phyloP scores from a whole-genome alignment of 2,797 vertebrate genomes.

The Pelobates cultripes region DNA sequence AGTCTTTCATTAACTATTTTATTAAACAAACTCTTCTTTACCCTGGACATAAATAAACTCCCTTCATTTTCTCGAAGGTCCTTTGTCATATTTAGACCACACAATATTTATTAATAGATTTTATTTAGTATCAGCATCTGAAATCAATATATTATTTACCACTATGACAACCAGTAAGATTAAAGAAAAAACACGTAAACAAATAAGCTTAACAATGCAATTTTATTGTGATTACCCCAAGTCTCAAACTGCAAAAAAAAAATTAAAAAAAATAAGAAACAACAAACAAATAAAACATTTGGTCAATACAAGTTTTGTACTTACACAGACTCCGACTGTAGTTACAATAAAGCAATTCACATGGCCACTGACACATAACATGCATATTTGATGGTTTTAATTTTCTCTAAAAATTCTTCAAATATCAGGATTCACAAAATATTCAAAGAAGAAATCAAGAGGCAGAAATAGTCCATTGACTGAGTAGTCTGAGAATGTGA shows the following conservation, averaged over 20 bases:
- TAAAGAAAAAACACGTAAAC: background rate
- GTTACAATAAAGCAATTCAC: slow-evolving; percentile 74
- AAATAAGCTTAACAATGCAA: slow-evolving; percentile 53
- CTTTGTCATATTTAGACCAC: no score
- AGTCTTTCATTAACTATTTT: no score
- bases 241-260: slow-evolving; percentile 10
- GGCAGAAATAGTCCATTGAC: background rate
- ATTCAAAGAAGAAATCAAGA: background rate
- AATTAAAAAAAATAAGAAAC: background rate
- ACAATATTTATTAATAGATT: no score
- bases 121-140: no score
- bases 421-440: slow-evolving; percentile 53
- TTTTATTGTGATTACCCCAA: slow-evolving; percentile 70
- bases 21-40: no score
- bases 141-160: no score
- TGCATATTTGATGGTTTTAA: slow-evolving; percentile 60
- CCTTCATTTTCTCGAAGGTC: no score
- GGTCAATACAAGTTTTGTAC: slow-evolving; percentile 64
- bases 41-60: no score
- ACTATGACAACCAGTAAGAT: background rate
- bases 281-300: slow-evolving; percentile 52
- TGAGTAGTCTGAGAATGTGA: background rate
- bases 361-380: slow-evolving; percentile 68
- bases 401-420: slow-evolving; percentile 43
- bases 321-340: slow-evolving; percentile 70